Percentiles rank a stretch among this genome's conserved stretches.
Evolutionary conservation across 1,140 invertebrate genomes (phyloP).

Genomic region (Lethrus apterus): DNA sequence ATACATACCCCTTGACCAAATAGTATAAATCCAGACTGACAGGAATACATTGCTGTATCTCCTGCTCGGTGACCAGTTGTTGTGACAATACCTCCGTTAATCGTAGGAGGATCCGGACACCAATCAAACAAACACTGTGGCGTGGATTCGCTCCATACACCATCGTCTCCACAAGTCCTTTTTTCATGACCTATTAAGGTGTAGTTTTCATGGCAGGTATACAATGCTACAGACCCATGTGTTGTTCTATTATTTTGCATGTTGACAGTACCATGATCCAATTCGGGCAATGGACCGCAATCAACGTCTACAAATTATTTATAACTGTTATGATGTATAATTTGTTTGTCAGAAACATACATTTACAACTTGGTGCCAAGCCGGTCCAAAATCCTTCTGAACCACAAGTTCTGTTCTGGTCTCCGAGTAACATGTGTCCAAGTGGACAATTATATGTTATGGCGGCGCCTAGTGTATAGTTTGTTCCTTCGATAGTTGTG

Average conservation of each 20-base stretch:
- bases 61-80: constrained; percentile 64
- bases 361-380: constrained; percentile 72
- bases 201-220: constrained; percentile 76
- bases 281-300: constrained; percentile 61
- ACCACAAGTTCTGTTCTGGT: constrained; percentile 59
- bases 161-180: constrained; percentile 69
- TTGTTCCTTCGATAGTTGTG: constrained; percentile 68
- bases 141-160: constrained; percentile 70
- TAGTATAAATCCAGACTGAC: constrained; percentile 76
- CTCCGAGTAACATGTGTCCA: constrained; percentile 75
- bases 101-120: constrained; percentile 71
- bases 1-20: constrained; percentile 70
- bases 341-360: constrained; percentile 47
- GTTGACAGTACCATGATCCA: constrained; percentile 66
- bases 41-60: constrained; percentile 70
- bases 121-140: constrained; percentile 79
- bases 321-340: not conserved
- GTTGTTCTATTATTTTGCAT: constrained; percentile 65
- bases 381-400: constrained; percentile 75
- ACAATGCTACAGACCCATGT: constrained; percentile 65
- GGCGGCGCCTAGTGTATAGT: constrained; percentile 58
- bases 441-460: constrained; percentile 75
- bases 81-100: constrained; percentile 63
- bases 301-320: constrained; percentile 68
- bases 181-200: constrained; percentile 68